These are phyloP conservation scores for Galaxias olidus DNA, from an alignment of 2,797 vertebrate species.

Conservation along the genomic window DNA sequence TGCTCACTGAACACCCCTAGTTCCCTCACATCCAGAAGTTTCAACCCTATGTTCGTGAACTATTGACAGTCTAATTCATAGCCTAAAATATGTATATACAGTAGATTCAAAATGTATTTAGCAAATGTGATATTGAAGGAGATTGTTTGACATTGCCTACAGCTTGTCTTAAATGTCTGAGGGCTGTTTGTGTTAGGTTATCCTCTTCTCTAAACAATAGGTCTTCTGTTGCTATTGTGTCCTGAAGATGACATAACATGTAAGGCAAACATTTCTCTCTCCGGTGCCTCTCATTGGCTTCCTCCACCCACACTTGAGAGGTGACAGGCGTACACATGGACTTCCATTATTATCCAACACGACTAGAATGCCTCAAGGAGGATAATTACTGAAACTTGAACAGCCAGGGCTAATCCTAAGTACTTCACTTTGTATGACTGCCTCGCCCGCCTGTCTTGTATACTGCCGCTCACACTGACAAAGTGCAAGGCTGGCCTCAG, in stretches of 20 bases:
- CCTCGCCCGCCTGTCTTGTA: constrained; percentile 74
- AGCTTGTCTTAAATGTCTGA: too few relatives aligned
- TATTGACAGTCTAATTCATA: too few relatives aligned
- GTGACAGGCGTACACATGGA: constrained; percentile 76
- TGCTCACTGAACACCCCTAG: too few relatives aligned
- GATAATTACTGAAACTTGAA: constrained; percentile 83
- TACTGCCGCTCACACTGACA: constrained; percentile 72
- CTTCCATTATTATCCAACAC: constrained; percentile 77
- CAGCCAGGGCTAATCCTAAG: constrained; percentile 78
- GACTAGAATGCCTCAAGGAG: constrained; percentile 76
- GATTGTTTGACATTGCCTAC: too few relatives aligned
- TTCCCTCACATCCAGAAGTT: too few relatives aligned
- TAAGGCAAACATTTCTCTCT: constrained; percentile 76
- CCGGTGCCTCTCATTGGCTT: constrained; percentile 63
- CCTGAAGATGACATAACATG: constrained; percentile 71
- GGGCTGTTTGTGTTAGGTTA: too few relatives aligned
- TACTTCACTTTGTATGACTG: constrained; percentile 79
- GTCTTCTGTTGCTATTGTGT: constrained; percentile 62
- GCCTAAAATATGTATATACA: too few relatives aligned
- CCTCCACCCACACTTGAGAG: constrained; percentile 79
- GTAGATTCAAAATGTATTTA: too few relatives aligned
- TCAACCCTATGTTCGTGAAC: too few relatives aligned
- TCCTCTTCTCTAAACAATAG: too few relatives aligned
- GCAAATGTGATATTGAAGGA: too few relatives aligned
- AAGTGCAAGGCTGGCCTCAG: constrained; percentile 65